Percentiles rank a stretch among this genome's conserved stretches.
Conservation (phyloP, 1,140 invertebrate genomes). For the Matsumurasca onukii region DNA sequence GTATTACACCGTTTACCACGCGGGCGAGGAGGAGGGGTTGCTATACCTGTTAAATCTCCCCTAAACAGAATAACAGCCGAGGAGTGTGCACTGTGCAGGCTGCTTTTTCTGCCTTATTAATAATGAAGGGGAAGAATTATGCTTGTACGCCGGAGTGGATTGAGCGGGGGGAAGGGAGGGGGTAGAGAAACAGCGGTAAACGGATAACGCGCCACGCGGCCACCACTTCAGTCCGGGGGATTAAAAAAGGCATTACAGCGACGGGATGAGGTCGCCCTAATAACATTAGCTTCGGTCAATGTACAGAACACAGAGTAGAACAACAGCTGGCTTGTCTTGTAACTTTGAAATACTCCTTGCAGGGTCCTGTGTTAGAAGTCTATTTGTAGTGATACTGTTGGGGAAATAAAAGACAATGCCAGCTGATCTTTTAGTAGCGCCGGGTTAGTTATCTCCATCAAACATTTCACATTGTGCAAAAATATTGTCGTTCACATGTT, state of each 20-base stretch:
- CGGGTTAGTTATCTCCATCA: too few species aligned
- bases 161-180: not conserved
- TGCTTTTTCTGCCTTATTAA: constrained; percentile 25
- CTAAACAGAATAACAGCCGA: constrained; percentile 19
- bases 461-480: too few species aligned
- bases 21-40: not conserved
- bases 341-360: too few species aligned
- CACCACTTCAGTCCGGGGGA: not conserved
- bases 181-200: constrained; percentile 27
- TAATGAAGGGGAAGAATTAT: constrained; percentile 24
- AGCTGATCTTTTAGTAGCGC: too few species aligned
- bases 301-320: not conserved
- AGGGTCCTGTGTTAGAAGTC: too few species aligned
- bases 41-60: constrained; percentile 25
- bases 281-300: constrained; percentile 2
- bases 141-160: not conserved
- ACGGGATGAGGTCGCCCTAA: constrained; percentile 6
- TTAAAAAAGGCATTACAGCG: constrained; percentile 7
- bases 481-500: too few species aligned
- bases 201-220: not conserved
- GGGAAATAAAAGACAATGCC: too few species aligned
- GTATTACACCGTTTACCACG: too few species aligned
- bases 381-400: too few species aligned
- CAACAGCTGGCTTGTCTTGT: too few species aligned
- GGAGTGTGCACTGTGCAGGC: not conserved